A percentile compares a stretch with the other conserved stretches of the same genome.
Evolutionary conservation across 1,140 invertebrate species (phyloP).

Genomic region (Diprion similis): DNA sequence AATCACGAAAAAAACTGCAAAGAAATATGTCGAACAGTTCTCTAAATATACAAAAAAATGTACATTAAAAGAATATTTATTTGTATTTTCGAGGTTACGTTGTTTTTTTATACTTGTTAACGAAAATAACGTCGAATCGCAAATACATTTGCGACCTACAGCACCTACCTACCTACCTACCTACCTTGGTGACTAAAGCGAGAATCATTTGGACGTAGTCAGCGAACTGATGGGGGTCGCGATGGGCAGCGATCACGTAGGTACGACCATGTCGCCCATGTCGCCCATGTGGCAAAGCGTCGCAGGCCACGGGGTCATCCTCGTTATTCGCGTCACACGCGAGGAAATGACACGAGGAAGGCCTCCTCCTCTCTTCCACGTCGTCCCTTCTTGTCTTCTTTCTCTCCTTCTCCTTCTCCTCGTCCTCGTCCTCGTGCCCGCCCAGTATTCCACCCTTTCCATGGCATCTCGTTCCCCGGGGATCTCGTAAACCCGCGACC

Average conservation of each 20-base stretch:
- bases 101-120: no score
- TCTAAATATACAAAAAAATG: no score
- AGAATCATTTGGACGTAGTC: conserved; percentile 1
- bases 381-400: no score
- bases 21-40: no score
- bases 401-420: no score
- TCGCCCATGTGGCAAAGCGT: conserved; percentile 36
- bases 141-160: no score
- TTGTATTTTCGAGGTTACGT: no score
- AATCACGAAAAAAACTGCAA: no score
- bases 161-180: no score
- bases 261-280: conserved; percentile 39
- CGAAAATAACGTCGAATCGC: no score
- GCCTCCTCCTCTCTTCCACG: neutral
- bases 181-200: no score
- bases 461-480: conserved; percentile 40
- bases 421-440: neutral
- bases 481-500: conserved; percentile 46
- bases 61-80: no score
- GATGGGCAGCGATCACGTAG: conserved; percentile 22
- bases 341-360: conserved; percentile 28
- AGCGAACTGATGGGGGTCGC: neutral
- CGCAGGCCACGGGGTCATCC: conserved; percentile 32
- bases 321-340: conserved; percentile 50
- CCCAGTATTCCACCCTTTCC: conserved; percentile 35